Evolutionary conservation across 2,888 invertebrate species (phyloP).

Genomic region (Acronicta alni): DNA sequence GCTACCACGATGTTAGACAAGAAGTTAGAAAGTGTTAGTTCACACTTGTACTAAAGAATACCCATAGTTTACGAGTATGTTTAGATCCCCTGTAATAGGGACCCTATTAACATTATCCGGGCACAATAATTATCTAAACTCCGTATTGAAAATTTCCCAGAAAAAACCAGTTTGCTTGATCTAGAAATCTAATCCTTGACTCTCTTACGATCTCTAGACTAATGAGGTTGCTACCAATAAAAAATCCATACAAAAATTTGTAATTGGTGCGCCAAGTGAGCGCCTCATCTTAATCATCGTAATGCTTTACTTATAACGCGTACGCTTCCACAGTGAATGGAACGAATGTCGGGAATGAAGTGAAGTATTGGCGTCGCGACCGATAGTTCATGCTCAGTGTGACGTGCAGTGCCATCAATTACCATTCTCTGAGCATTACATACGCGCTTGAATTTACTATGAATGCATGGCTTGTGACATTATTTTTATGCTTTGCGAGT

Average conservation of each 20-base stretch:
- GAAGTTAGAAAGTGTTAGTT: too few relatives aligned
- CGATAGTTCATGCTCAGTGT: constrained; percentile 43
- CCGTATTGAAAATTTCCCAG: too few relatives aligned
- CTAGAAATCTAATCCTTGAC: too few relatives aligned
- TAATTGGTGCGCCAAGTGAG: not conserved
- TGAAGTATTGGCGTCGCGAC: constrained; percentile 45
- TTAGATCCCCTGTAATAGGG: too few relatives aligned
- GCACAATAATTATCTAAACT: too few relatives aligned
- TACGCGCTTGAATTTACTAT: constrained; percentile 42
- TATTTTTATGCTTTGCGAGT: constrained; percentile 19
- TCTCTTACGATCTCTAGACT: too few relatives aligned
- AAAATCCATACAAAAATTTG: constrained; percentile 3
- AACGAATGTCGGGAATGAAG: constrained; percentile 32
- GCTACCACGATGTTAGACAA: constrained; percentile 49
- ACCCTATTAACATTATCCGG: too few relatives aligned
- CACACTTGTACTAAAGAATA: too few relatives aligned
- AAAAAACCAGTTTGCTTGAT: too few relatives aligned
- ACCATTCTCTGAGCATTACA: constrained; percentile 40
- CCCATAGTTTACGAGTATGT: constrained; percentile 8
- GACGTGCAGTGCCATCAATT: constrained; percentile 39
- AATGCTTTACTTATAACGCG: not conserved
- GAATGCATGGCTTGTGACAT: constrained; percentile 29
- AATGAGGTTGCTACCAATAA: too few relatives aligned
- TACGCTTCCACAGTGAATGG: constrained; percentile 15
- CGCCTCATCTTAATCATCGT: not conserved